A percentile compares a stretch with the other conserved stretches of the same genome.
Conservation (phyloP, 2,888 invertebrate species). For the Synergus gifuensis region DNA sequence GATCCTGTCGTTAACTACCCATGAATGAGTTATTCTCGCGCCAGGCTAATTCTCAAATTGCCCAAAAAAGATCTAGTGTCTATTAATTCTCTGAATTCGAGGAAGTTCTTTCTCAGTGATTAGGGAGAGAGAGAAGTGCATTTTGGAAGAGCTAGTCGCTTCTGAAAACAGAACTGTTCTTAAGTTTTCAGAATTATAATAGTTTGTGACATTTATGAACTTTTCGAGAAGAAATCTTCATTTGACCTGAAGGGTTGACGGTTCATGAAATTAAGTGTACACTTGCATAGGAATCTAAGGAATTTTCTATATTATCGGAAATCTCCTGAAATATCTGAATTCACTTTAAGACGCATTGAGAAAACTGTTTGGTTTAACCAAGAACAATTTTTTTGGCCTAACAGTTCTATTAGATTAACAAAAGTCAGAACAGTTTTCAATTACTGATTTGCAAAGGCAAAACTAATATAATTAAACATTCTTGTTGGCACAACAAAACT, state of each 20-base stretch:
- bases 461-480: too few species aligned
- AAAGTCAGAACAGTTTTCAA: too few species aligned
- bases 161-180: background rate
- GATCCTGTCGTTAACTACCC: slow-evolving; percentile 74
- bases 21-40: slow-evolving; percentile 74
- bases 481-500: too few species aligned
- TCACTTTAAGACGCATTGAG: too few species aligned
- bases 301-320: too few species aligned
- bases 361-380: too few species aligned
- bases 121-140: background rate
- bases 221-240: background rate
- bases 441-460: too few species aligned
- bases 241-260: background rate
- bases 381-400: too few species aligned
- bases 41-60: slow-evolving; percentile 69
- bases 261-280: too few species aligned
- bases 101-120: background rate
- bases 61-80: slow-evolving; percentile 53
- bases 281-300: too few species aligned
- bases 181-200: background rate
- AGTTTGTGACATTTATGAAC: background rate
- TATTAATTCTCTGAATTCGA: background rate
- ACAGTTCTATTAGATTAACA: too few species aligned
- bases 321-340: too few species aligned
- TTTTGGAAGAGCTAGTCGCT: background rate